phyloP scores from a whole-genome alignment of 2,888 invertebrate species.

The Tuta absoluta region DNA sequence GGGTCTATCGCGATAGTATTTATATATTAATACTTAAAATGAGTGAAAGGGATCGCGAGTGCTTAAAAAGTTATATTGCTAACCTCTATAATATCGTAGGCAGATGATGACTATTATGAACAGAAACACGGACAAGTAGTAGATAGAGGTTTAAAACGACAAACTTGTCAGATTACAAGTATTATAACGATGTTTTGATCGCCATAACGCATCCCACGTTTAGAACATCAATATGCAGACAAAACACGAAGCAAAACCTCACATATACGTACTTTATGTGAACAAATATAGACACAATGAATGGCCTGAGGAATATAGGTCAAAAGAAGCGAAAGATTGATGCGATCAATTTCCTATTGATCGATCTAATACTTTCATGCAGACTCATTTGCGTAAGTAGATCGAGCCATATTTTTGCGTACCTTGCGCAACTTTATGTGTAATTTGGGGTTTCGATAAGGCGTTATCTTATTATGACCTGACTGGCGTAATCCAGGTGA shows the following conservation, averaged over 20 bases:
- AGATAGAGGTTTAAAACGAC: slow-evolving; percentile 22
- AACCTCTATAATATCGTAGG: background rate
- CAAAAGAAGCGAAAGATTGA: slow-evolving; percentile 63
- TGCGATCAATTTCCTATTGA: slow-evolving; percentile 67
- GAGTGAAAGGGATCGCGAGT: no score
- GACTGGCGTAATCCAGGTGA: background rate
- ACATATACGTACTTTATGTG: background rate
- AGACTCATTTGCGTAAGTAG: slow-evolving; percentile 50
- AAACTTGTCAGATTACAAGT: slow-evolving; percentile 5
- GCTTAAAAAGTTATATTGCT: no score
- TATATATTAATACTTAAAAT: no score
- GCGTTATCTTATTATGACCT: slow-evolving; percentile 7
- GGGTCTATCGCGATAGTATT: no score
- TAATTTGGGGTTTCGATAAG: slow-evolving; percentile 19
- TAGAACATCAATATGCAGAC: slow-evolving; percentile 19
- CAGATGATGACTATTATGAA: slow-evolving; percentile 12
- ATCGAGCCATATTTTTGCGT: slow-evolving; percentile 37
- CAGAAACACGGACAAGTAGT: slow-evolving; percentile 9
- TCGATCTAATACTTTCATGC: slow-evolving; percentile 43
- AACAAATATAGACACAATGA: slow-evolving; percentile 25
- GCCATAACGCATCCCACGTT: slow-evolving; percentile 22
- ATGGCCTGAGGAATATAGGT: slow-evolving; percentile 40
- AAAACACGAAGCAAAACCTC: slow-evolving; percentile 17
- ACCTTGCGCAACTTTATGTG: slow-evolving; percentile 26
- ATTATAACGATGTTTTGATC: slow-evolving; percentile 13